phyloP scores from a whole-genome alignment of 2,113 vertebrate genomes.

The Gavia stellata region DNA sequence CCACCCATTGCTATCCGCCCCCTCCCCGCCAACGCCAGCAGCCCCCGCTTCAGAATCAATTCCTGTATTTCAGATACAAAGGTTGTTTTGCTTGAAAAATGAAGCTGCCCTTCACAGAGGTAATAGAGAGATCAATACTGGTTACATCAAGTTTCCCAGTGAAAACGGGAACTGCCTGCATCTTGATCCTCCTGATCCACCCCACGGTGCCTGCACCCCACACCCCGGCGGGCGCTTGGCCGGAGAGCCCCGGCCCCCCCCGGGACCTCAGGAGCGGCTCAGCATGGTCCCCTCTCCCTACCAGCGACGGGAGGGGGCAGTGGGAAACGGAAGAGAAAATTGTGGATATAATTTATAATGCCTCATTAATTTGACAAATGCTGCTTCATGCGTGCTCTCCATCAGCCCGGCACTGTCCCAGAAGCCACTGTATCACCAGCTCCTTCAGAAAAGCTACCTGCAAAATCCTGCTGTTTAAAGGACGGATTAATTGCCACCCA shows the following conservation, averaged over 20 bases:
- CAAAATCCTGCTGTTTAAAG: not conserved
- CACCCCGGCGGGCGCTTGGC: fast-evolving
- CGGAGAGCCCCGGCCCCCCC: not conserved
- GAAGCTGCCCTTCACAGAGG: slow-evolving; percentile 49
- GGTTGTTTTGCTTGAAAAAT: slow-evolving; percentile 51
- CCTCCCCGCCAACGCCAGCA: not conserved
- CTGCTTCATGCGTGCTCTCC: not conserved
- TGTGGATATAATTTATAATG: slow-evolving; percentile 44
- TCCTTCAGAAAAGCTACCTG: slow-evolving; percentile 45
- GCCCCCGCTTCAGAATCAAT: not conserved
- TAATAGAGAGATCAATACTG: slow-evolving; percentile 52
- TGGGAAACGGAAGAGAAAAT: slow-evolving; percentile 34
- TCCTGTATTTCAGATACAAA: slow-evolving; percentile 13
- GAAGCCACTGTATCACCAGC: slow-evolving; percentile 6
- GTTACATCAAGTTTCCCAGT: not conserved
- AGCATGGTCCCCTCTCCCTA: not conserved
- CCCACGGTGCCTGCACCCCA: not conserved
- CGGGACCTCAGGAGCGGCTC: not conserved
- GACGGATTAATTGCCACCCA: not conserved
- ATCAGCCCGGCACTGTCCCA: slow-evolving; percentile 24
- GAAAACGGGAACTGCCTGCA: not conserved
- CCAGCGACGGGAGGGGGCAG: slow-evolving; percentile 12
- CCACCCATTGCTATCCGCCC: not conserved
- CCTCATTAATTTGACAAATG: slow-evolving; percentile 60
- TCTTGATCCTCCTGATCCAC: not conserved